phyloP scores from a whole-genome alignment of 2,113 vertebrate species.

The Oreochromis aureus region DNA sequence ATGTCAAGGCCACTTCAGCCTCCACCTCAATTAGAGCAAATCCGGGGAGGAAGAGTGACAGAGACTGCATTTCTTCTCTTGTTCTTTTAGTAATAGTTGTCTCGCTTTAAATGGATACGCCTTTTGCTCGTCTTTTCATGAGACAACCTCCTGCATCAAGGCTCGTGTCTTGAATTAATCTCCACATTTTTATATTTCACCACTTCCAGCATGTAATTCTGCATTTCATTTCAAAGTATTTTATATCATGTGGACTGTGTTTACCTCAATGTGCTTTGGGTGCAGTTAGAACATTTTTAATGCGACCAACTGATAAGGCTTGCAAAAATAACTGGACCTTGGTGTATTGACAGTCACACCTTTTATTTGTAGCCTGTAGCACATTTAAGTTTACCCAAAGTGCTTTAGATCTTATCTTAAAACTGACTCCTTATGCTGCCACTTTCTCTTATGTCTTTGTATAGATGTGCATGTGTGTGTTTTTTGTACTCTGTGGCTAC shows the following conservation, averaged over 20 bases:
- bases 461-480: neutral
- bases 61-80: neutral
- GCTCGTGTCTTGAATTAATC: neutral
- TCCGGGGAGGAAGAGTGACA: neutral
- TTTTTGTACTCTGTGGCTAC: neutral
- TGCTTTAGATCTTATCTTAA: neutral
- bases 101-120: neutral
- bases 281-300: neutral
- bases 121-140: neutral
- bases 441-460: neutral
- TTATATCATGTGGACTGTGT: neutral
- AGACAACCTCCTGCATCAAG: neutral
- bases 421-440: neutral
- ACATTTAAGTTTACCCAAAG: neutral
- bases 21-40: constrained; percentile 13
- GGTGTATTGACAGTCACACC: too few species aligned
- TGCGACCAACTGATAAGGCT: neutral
- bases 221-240: neutral
- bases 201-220: neutral
- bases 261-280: neutral
- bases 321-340: neutral
- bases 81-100: neutral
- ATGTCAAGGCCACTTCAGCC: constrained; percentile 8
- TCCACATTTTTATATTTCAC: neutral
- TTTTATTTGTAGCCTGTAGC: neutral